phyloP scores from a whole-genome alignment of 1,140 invertebrate species.

The Bilobella aurantiaca region DNA sequence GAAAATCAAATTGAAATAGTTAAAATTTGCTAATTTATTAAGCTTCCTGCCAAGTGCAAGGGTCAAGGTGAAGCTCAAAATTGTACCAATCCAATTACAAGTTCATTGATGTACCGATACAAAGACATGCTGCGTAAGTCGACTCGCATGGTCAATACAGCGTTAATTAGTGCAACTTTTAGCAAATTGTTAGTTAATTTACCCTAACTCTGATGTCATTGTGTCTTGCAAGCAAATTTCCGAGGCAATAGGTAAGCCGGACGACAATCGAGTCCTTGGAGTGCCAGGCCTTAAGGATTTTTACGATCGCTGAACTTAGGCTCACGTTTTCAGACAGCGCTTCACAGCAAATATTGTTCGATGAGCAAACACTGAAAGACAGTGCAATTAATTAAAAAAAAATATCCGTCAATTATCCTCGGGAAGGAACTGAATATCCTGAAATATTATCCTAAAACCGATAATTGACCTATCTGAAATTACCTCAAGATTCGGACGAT shows the following conservation, averaged over 20 bases:
- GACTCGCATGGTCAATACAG: too few relatives aligned
- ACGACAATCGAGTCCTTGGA: constrained; percentile 56
- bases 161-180: too few relatives aligned
- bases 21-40: too few relatives aligned
- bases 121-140: too few relatives aligned
- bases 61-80: too few relatives aligned
- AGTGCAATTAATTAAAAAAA: constrained; percentile 32
- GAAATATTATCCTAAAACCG: background rate
- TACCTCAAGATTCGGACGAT: constrained; percentile 65
- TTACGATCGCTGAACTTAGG: constrained; percentile 46
- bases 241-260: constrained; percentile 61
- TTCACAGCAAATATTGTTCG: constrained; percentile 59
- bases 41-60: too few relatives aligned
- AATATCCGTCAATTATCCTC: background rate
- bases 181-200: too few relatives aligned
- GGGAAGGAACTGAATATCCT: background rate
- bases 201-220: constrained; percentile 53
- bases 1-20: constrained; percentile 7
- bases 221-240: constrained; percentile 62
- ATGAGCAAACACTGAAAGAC: constrained; percentile 63
- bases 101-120: too few relatives aligned
- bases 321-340: constrained; percentile 47
- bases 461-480: constrained; percentile 14
- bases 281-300: constrained; percentile 49
- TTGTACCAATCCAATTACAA: too few relatives aligned